Evolutionary conservation across 2,113 vertebrate species (phyloP).

Genomic region (Esox niger): DNA sequence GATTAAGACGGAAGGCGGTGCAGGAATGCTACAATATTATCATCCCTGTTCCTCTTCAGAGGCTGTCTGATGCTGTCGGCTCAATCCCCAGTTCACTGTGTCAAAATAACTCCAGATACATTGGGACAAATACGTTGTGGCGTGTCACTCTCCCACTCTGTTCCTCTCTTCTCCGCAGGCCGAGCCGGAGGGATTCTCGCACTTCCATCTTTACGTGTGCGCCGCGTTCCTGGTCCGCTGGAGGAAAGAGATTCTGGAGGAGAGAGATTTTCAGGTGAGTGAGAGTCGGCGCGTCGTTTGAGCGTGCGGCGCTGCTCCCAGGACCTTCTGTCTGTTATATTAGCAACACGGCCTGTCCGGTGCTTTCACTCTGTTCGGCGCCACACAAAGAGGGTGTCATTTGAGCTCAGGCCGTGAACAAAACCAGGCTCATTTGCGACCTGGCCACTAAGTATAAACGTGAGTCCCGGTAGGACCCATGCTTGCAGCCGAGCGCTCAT

Average conservation of each 20-base stretch:
- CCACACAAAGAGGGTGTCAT: background rate
- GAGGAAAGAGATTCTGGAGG: conserved; percentile 83
- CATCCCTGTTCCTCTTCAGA: no score
- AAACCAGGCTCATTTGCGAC: conserved; percentile 12
- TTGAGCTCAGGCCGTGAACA: background rate
- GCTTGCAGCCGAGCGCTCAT: conserved; percentile 30
- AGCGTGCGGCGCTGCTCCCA: no score
- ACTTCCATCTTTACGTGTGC: conserved; percentile 95
- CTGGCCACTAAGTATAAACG: no score
- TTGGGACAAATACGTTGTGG: background rate
- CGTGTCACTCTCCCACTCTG: background rate
- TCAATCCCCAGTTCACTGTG: background rate
- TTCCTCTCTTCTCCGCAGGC: conserved; percentile 68
- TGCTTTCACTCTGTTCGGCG: no score
- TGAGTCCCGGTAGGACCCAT: no score
- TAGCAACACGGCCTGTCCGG: no score
- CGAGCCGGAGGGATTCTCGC: conserved; percentile 96
- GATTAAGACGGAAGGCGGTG: background rate
- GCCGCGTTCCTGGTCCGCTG: conserved; percentile 93
- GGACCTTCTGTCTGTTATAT: background rate
- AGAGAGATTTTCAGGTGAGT: conserved; percentile 89
- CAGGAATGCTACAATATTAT: no score
- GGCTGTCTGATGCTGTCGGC: no score
- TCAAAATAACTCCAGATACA: background rate
- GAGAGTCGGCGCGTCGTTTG: background rate